Evolutionary conservation across 2,888 invertebrate genomes (phyloP), one percentile per base, ranked within the genome.

Genomic region (Notodonta dromedarius): DNA sequence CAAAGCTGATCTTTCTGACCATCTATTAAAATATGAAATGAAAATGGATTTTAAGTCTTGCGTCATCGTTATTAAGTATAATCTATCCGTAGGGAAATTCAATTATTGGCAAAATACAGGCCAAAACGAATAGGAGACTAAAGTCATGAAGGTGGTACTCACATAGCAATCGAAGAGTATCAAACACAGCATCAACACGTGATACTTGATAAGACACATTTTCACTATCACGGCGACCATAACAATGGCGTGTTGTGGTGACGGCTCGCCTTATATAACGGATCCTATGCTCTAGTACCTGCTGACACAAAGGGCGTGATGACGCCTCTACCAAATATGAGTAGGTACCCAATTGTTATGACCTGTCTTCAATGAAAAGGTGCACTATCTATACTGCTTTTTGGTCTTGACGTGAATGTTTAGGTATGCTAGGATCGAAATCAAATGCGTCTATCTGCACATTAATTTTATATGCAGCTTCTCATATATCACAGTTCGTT

Each of bases 121-220:
- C 24, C 24, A 24, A 24, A 24, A 24, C 24, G 1, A 24, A 24
- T 24, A 24, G 24, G 24, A 24, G 1, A 24, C 24, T 24, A 24
- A 9, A 42, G 42, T 42, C 7, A 35, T 42, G 42, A 56, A 48
- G 24, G 24, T 24, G 24, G 54, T 73, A 86, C 89, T 90, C 68
- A 90, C 90, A 72, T 78, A 73, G 63, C 80, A 75, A 58, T 84
- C 73, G 32, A 80, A 66, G 54, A 84, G 61, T 24, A 87, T 62
- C 60, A 83, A 73, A 61, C 82, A 79, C 52, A 85, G 68, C 50
- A 87, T 66, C 32, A 86, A 69, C 62, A 83, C 65, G 62, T 74
- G 77, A 61, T 75, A 78, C 61, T 77, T 80, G 57, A 77, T 58
- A 62, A 78, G 74, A 65, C 81, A 80, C 89, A 89, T 90, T 70